Percentiles rank a stretch among this genome's conserved stretches.
These are phyloP conservation scores for Yoshiicerus persimilis DNA, from an alignment of 1,140 invertebrate species.

Conservation along the genomic window DNA sequence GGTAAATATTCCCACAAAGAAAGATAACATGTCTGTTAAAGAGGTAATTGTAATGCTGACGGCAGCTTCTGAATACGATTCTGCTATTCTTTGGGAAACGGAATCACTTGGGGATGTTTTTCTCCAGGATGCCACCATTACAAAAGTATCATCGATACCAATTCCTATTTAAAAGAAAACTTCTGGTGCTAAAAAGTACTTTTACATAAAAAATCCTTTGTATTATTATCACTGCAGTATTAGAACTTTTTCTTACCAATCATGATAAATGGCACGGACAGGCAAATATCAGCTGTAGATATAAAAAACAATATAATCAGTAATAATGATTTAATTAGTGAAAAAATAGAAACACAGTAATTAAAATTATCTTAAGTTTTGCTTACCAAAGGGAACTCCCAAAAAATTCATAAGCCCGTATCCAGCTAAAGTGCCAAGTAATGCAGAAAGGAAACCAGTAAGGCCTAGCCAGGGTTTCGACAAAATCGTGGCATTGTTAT, in stretches of 20 bases:
- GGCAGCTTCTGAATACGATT: conserved; percentile 75
- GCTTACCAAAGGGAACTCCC: conserved; percentile 62
- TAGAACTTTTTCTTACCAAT: neutral
- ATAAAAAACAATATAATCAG: neutral
- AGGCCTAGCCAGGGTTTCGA: conserved; percentile 87
- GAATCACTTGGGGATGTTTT: conserved; percentile 73
- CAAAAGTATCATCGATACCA: conserved; percentile 94
- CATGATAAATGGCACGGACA: conserved; percentile 82
- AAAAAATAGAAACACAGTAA: conserved; percentile 51
- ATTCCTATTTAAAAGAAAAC: conserved; percentile 65
- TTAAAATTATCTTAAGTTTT: conserved; percentile 51
- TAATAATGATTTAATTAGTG: neutral
- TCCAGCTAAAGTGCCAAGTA: conserved; percentile 81
- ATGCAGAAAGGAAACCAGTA: conserved; percentile 85
- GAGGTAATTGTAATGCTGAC: conserved; percentile 97
- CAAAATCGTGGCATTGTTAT: conserved; percentile 77
- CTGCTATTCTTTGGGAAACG: conserved; percentile 80
- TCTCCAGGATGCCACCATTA: conserved; percentile 90
- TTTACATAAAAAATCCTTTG: neutral
- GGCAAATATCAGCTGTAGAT: conserved; percentile 76
- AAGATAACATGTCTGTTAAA: conserved; percentile 91
- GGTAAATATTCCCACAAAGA: conserved; percentile 90
- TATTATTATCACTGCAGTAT: neutral
- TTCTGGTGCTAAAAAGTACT: no score
- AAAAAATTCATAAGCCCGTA: conserved; percentile 87